Conservation (phyloP, 2,113 vertebrate species). For the Paedocypris sp. region DNA sequence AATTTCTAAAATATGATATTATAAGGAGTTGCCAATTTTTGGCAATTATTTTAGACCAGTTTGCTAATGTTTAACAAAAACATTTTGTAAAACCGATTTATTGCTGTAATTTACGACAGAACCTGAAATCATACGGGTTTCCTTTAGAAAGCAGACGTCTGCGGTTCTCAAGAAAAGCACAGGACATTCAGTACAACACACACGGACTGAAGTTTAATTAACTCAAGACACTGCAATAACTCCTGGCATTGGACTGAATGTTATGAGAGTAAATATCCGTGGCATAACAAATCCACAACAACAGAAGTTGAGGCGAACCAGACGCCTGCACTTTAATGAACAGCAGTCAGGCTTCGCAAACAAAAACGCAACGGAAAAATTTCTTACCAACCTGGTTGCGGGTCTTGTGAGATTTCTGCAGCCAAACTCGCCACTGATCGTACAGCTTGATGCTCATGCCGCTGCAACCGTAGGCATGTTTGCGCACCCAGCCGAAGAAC, state of each 20-base stretch:
- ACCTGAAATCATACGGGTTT: slow-evolving; percentile 5
- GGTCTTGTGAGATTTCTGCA: slow-evolving; percentile 96
- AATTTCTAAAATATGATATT: no score
- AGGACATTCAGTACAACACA: slow-evolving; percentile 11
- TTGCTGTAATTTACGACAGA: neutral
- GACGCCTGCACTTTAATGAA: neutral
- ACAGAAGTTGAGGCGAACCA: slow-evolving; percentile 6
- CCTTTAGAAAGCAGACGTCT: slow-evolving; percentile 1
- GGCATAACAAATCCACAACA: neutral
- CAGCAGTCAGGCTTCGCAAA: neutral
- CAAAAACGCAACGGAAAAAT: slow-evolving; percentile 27
- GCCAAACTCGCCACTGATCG: slow-evolving; percentile 95
- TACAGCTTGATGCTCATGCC: slow-evolving; percentile 96
- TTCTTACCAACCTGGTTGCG: slow-evolving; percentile 97
- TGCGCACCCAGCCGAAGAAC: slow-evolving; percentile 95
- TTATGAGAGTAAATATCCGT: slow-evolving; percentile 13
- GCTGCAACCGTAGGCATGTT: slow-evolving; percentile 87
- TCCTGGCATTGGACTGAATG: neutral
- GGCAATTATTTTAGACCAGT: no score
- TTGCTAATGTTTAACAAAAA: no score
- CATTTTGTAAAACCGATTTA: neutral
- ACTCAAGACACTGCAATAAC: neutral
- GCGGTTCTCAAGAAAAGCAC: slow-evolving; percentile 7
- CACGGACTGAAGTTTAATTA: slow-evolving; percentile 10
- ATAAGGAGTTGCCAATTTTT: no score